These are phyloP conservation scores for Dichetophora obliterata DNA, from an alignment of 2,888 invertebrate genomes.

Conservation along the genomic window DNA sequence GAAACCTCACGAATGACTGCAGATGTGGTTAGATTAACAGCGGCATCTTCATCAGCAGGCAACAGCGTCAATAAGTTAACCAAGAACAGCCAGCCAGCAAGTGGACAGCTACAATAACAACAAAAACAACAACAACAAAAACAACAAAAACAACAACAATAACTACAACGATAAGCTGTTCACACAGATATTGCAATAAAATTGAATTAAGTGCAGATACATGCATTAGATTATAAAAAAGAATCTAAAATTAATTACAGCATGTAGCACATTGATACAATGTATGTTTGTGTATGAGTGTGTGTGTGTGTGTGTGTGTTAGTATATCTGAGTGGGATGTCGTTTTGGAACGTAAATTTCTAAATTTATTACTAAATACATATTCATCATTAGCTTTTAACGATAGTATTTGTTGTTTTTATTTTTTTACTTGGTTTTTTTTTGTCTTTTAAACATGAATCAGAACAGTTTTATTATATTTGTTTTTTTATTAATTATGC, in stretches of 20 bases:
- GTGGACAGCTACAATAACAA: constrained; percentile 6
- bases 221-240: constrained; percentile 40
- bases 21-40: constrained; percentile 9
- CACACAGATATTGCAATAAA: constrained; percentile 7
- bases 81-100: neutral
- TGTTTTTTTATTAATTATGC: neutral
- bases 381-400: constrained; percentile 35
- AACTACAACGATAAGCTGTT: constrained; percentile 17
- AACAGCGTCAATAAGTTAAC: neutral
- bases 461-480: neutral
- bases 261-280: neutral
- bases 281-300: neutral
- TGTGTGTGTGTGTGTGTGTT: neutral
- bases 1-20: constrained; percentile 7
- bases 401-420: constrained; percentile 12
- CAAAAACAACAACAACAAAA: constrained; percentile 17
- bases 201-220: constrained; percentile 36
- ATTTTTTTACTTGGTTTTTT: neutral
- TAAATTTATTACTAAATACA: constrained; percentile 41
- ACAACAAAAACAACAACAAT: constrained; percentile 16
- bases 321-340: neutral
- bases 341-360: constrained; percentile 33
- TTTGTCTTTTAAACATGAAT: neutral
- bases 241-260: constrained; percentile 32
- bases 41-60: neutral